Base-by-base conservation (phyloP, 2,888 invertebrate genomes). In the Apotomis turbidana region DNA sequence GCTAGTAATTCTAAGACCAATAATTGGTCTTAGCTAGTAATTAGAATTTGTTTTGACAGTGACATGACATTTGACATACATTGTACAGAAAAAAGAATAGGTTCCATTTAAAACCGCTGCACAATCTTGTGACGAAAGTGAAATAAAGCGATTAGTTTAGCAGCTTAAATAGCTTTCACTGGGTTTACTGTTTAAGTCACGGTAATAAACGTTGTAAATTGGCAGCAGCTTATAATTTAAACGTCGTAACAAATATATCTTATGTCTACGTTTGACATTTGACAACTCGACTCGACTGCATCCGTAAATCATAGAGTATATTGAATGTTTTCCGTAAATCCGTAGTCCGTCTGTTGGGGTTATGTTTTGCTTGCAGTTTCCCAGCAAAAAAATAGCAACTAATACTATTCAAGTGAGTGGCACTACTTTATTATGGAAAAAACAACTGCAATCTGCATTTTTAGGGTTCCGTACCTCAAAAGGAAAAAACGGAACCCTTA, bases 351-450 rank as follows among this genome's bases (percentile, higher is more conserved):
- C 15, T 10, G 46, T 41, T 41, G 41, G 41, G 71, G 66, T 71
- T 71, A 71, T 71, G 71, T 71, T 54, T 52, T 71, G 60, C 46
- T 66, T 66, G 46, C 4, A 49, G 44, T 58, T 36, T 46, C 36
- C 49, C 49, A 38, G 46, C 27, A 41, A 44, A 63, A 51, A 70
- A 55, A 62, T 27, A 27, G 61, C 27, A n/a, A 36, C 54, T 36
- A 58, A 52, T 51, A 41, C 15, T 38, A 62, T 49, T 36, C 10
- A 60, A 36, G 60, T 49, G 59, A 52, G 59, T 46, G 13, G 8
- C 0, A 5, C 4, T 15, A 9, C 3, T 10, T 3, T 13, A 38
- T 36, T 0, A 9, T 10, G 9, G 2, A 36, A 27, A 46, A 3
- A 49, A 58, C 9, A 58, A 9, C 58, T 57, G 36, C n/a, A 12